Percentiles rank a stretch among this genome's conserved stretches.
phyloP scores from a whole-genome alignment of 2,888 invertebrate species.

The Eupeodes luniger region DNA sequence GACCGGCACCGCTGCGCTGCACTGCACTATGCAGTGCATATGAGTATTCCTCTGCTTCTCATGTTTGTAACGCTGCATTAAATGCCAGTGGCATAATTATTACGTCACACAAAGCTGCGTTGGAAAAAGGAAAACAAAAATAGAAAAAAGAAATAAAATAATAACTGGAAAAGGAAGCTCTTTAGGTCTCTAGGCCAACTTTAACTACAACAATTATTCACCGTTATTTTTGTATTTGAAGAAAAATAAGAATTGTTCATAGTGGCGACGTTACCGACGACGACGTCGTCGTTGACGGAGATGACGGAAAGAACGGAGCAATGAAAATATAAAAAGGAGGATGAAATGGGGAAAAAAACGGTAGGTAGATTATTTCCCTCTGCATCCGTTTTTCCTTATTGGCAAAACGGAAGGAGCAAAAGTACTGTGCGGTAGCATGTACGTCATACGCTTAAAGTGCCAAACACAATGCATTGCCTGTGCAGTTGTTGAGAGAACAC shows the following conservation, averaged over 20 bases:
- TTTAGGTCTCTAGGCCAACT: slow-evolving; percentile 70
- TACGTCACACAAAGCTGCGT: slow-evolving; percentile 50
- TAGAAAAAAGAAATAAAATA: not conserved
- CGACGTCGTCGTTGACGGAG: not conserved
- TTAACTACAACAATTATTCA: slow-evolving; percentile 41
- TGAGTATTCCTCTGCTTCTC: not conserved
- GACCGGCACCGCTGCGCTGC: no score
- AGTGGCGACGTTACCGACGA: not conserved
- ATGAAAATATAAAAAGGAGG: not conserved
- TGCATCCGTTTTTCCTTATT: slow-evolving; percentile 12
- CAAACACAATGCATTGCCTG: slow-evolving; percentile 33
- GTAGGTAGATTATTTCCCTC: slow-evolving; percentile 7
- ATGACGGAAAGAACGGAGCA: not conserved
- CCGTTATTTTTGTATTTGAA: slow-evolving; percentile 13
- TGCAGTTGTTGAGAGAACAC: not conserved
- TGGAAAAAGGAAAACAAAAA: slow-evolving; percentile 6
- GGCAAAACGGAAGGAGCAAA: slow-evolving; percentile 9
- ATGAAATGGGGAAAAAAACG: not conserved
- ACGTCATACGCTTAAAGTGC: slow-evolving; percentile 22
- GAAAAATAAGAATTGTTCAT: slow-evolving; percentile 50
- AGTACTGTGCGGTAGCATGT: slow-evolving; percentile 5
- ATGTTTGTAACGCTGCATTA: slow-evolving; percentile 46
- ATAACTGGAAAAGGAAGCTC: slow-evolving; percentile 41
- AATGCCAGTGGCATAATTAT: slow-evolving; percentile 63
- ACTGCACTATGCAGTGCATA: not conserved